A percentile compares a stretch with the other conserved stretches of the same genome.
Conservation (phyloP, 2,888 invertebrate species). For the Prosapia bicincta region DNA sequence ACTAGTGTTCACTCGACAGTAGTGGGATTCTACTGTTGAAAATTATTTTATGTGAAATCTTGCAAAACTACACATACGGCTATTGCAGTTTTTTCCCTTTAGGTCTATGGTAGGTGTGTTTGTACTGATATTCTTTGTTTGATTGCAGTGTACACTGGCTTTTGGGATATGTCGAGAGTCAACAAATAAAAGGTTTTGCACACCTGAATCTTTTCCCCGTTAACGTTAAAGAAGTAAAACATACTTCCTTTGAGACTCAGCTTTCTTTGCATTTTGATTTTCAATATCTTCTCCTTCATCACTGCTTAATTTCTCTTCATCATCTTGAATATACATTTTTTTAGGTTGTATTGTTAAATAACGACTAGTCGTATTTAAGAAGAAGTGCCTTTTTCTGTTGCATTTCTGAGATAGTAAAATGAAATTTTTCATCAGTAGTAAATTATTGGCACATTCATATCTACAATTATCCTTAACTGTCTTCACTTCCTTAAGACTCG, state of each 20-base stretch:
- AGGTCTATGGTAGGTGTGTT: no score
- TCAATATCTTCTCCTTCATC: background rate
- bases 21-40: no score
- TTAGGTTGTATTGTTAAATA: no score
- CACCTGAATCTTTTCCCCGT: no score
- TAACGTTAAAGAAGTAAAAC: no score
- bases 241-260: background rate
- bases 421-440: constrained; percentile 5
- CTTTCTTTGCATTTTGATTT: background rate
- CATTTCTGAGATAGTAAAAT: background rate
- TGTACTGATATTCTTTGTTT: no score
- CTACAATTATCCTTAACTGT: background rate
- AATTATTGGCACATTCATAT: background rate
- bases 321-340: background rate
- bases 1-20: no score
- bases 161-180: no score
- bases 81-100: background rate
- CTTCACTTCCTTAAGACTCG: background rate
- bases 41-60: background rate
- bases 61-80: background rate
- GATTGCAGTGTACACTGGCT: constrained; percentile 1
- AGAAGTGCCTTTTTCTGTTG: no score
- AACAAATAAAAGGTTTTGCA: no score
- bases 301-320: background rate
- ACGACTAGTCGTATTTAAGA: no score